These are phyloP conservation scores for Pegoplata infirma DNA, from an alignment of 2,888 invertebrate species.

Conservation along the genomic window DNA sequence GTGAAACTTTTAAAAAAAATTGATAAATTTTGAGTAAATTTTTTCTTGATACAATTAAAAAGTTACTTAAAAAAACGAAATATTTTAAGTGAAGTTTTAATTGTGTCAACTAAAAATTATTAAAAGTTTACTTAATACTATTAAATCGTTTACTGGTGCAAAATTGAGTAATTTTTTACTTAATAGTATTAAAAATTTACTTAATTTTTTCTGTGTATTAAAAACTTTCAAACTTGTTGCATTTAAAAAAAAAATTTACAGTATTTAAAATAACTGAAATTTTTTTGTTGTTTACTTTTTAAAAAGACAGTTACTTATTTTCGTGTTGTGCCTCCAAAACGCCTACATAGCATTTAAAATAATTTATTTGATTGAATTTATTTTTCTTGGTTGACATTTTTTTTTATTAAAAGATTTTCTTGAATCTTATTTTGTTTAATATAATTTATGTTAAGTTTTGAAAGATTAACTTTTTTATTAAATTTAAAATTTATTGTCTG, in stretches of 20 bases:
- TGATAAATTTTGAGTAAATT: too few species aligned
- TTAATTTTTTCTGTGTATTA: not conserved
- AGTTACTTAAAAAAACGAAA: too few species aligned
- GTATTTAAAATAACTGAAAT: not conserved
- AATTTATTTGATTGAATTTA: not conserved
- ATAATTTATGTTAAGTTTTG: not conserved
- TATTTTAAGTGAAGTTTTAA: too few species aligned
- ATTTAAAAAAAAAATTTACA: not conserved
- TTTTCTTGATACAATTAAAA: too few species aligned
- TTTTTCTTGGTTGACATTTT: not conserved
- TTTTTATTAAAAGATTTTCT: conserved; percentile 39
- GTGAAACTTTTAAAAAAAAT: too few species aligned
- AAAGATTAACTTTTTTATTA: too few species aligned
- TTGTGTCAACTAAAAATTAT: too few species aligned
- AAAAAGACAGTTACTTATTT: not conserved
- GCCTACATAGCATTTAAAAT: not conserved
- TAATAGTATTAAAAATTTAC: too few species aligned
- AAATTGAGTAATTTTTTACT: too few species aligned
- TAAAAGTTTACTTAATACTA: too few species aligned
- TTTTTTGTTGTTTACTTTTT: not conserved
- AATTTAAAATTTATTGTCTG: conserved; percentile 52
- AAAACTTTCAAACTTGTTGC: not conserved
- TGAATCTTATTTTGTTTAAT: conserved; percentile 24
- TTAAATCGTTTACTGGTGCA: too few species aligned
- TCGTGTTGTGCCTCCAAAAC: not conserved